Conservation (phyloP, 2,888 invertebrate species). For the Disparrhopalites patrizii region DNA sequence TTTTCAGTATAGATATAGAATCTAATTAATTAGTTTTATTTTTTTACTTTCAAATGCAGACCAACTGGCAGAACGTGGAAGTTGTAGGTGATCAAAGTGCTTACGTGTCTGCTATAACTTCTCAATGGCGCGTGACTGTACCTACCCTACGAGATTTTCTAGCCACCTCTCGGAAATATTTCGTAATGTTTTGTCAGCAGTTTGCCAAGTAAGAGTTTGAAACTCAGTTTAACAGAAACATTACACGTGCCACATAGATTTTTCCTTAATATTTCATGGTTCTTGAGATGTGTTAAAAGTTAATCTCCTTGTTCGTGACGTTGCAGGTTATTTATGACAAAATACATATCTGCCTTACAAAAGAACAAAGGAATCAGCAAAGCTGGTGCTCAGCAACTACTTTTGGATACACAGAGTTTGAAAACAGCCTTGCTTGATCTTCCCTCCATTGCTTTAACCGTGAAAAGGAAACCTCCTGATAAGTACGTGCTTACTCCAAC, state of each 20-base stretch:
- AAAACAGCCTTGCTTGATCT: conserved; percentile 90
- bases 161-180: conserved; percentile 89
- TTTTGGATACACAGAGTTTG: conserved; percentile 89
- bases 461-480: conserved; percentile 82
- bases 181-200: conserved; percentile 94
- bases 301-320: too few relatives aligned
- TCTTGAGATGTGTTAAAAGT: too few relatives aligned
- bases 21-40: background rate
- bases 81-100: conserved; percentile 95
- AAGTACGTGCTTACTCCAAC: conserved; percentile 62
- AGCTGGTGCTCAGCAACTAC: conserved; percentile 88
- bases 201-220: conserved; percentile 68
- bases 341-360: conserved; percentile 84
- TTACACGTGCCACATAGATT: background rate
- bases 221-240: background rate
- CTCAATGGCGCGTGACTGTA: conserved; percentile 78
- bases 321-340: conserved; percentile 82
- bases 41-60: conserved; percentile 52
- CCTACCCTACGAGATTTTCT: conserved; percentile 87
- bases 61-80: conserved; percentile 88
- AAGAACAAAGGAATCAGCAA: conserved; percentile 85
- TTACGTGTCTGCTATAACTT: conserved; percentile 85
- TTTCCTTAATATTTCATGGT: background rate
- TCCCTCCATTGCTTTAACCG: conserved; percentile 85
- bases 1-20: background rate